Evolutionary conservation across 2,797 vertebrate genomes (phyloP).

Genomic region (Alosa sapidissima): DNA sequence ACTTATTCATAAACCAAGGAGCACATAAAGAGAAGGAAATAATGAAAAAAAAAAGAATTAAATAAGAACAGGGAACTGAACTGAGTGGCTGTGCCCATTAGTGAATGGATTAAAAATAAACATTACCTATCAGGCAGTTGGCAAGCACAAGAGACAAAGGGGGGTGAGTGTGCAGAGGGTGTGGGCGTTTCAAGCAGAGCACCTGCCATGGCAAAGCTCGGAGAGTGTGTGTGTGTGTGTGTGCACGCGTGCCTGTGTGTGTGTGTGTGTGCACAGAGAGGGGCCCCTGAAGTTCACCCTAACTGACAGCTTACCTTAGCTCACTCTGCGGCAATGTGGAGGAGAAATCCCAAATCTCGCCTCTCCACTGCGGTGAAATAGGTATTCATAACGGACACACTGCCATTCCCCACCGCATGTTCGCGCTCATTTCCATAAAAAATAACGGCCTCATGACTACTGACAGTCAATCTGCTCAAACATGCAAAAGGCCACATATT

Average conservation of each 20-base stretch:
- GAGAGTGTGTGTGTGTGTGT: slow-evolving; percentile 31
- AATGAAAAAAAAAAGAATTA: slow-evolving; percentile 40
- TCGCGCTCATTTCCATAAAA: not conserved
- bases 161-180: slow-evolving; percentile 47
- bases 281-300: slow-evolving; percentile 43
- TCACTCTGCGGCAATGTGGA: slow-evolving; percentile 28
- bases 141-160: slow-evolving; percentile 30
- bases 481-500: slow-evolving; percentile 11
- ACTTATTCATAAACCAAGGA: slow-evolving; percentile 76
- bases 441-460: slow-evolving; percentile 4
- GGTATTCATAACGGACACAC: not conserved
- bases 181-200: slow-evolving; percentile 43
- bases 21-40: slow-evolving; percentile 49
- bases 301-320: slow-evolving; percentile 56
- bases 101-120: slow-evolving; percentile 43
- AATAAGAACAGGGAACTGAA: slow-evolving; percentile 49
- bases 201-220: slow-evolving; percentile 49
- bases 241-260: not conserved
- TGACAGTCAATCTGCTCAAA: not conserved
- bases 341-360: slow-evolving; percentile 1
- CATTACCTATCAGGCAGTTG: slow-evolving; percentile 46
- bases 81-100: slow-evolving; percentile 48
- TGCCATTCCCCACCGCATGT: not conserved
- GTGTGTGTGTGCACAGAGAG: not conserved
- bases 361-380: slow-evolving; percentile 20